A percentile compares a stretch with the other conserved stretches of the same genome.
Evolutionary conservation across 1,140 invertebrate species (phyloP).

Genomic region (Myzus persicae): DNA sequence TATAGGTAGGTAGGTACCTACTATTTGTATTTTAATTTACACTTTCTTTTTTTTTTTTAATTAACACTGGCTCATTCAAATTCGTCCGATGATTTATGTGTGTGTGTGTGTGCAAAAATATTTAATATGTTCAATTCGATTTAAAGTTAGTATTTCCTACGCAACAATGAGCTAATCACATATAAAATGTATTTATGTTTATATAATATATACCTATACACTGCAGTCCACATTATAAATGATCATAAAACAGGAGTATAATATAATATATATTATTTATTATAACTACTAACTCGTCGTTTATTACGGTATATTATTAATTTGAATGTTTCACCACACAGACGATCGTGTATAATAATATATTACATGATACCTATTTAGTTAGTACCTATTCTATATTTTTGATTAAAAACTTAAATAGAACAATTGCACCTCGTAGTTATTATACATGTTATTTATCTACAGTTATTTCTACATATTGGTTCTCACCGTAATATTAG

Average conservation of each 20-base stretch:
- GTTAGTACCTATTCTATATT: not conserved
- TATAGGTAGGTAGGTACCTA: not conserved
- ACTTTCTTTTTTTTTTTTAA: slow-evolving; percentile 17
- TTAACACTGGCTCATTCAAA: not conserved
- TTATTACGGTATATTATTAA: not conserved
- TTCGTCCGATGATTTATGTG: not conserved
- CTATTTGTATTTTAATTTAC: slow-evolving; percentile 19
- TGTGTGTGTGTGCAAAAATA: not conserved
- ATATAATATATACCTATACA: not conserved
- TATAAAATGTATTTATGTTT: too few species aligned
- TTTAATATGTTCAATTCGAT: not conserved
- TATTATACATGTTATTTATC: not conserved
- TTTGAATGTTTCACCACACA: not conserved
- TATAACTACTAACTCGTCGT: not conserved
- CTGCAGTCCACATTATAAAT: not conserved
- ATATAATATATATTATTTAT: slow-evolving; percentile 7
- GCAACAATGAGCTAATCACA: not conserved
- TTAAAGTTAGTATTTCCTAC: slow-evolving; percentile 1
- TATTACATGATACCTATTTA: not conserved
- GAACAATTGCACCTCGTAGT: too few species aligned
- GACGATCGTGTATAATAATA: not conserved
- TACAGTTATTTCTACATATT: not conserved
- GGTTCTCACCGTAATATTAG: not conserved
- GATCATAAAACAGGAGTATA: not conserved
- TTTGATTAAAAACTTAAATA: not conserved